Base-by-base conservation (phyloP, 2,888 invertebrate genomes). In the Falcaria lacertinaria region DNA sequence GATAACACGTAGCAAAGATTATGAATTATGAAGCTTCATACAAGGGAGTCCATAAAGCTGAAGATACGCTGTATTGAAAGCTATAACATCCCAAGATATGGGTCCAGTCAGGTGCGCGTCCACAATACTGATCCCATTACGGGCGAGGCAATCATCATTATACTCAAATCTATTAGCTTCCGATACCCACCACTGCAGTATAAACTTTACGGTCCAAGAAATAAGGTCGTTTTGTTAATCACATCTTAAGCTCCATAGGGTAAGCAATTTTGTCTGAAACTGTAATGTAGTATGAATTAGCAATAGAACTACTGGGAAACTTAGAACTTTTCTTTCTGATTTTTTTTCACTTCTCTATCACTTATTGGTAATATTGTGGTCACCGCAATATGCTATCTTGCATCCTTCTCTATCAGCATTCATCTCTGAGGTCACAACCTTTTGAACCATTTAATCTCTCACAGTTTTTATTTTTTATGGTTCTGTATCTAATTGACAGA, bases 81-180 rank as follows among this genome's bases (percentile, higher is more conserved):
- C 22, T 14, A 22, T 37, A 22, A 22, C 14, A 15, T 11, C 25
- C 25, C 2, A 36, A 36, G 36, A 36, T 36, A 36, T 22, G 16
- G 34, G 2, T 3, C 15, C 7, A 22, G 25, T 14, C 17, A 17
- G 17, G 35, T 17, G 35, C 19, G 14, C 19, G 37, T 13, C 37
- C 22, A 25, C 19, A 14, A 19, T 25, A 15, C 19, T 19, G 13
- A 8, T 25, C 37, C 37, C 37, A 37, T 37, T 37, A 37, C 14
- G 22, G 22, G 13, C 14, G 2, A 25, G 11, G 25, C 37, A 37
- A 37, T 37, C 37, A 37, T 37, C 37, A 37, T 37, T 37, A 37
- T 22, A 37, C 22, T 15, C 22, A 28, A 37, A 37, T 37, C 22
- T 15, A 37, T 37, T 17, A 6, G 36, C 22, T 37, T 22, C 22